A percentile compares a stretch with the other conserved stretches of the same genome.
These are phyloP conservation scores for Leistus spinibarbis DNA, from an alignment of 2,888 invertebrate species.

Conservation along the genomic window DNA sequence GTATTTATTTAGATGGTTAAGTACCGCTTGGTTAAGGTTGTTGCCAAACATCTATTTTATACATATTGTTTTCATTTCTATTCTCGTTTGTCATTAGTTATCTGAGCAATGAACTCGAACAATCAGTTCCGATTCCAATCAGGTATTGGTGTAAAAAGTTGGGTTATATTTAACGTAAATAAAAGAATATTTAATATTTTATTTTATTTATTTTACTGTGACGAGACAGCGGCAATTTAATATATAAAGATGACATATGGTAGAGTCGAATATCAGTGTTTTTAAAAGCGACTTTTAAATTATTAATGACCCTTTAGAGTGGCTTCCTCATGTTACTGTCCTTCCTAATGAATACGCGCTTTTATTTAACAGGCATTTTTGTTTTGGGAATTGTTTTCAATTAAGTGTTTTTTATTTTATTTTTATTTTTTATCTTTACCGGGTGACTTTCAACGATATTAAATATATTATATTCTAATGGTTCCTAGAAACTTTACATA, in stretches of 20 bases:
- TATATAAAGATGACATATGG: slow-evolving; percentile 32
- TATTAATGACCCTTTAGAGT: slow-evolving; percentile 37
- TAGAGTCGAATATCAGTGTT: slow-evolving; percentile 38
- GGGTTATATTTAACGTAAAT: background rate
- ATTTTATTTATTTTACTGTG: background rate
- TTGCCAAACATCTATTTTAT: background rate
- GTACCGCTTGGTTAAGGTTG: background rate
- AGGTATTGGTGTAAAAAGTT: background rate
- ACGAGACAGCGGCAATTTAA: background rate
- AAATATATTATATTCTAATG: background rate
- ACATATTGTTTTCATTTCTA: background rate
- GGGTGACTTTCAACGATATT: background rate
- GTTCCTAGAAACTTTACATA: background rate
- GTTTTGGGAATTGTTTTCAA: slow-evolving; percentile 30
- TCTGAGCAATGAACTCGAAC: background rate
- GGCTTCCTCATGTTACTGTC: slow-evolving; percentile 37
- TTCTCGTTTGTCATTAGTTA: background rate
- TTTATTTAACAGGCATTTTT: slow-evolving; percentile 36
- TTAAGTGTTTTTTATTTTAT: background rate
- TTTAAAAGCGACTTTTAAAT: slow-evolving; percentile 35
- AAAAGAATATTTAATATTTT: background rate
- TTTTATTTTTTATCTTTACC: too few relatives aligned
- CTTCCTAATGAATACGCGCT: slow-evolving; percentile 33
- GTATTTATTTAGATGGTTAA: too few relatives aligned
- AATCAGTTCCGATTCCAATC: too few relatives aligned